Percentiles rank a stretch among this genome's conserved stretches.
These are phyloP conservation scores for Pterostichus madidus DNA, from an alignment of 2,888 invertebrate species.

Conservation along the genomic window DNA sequence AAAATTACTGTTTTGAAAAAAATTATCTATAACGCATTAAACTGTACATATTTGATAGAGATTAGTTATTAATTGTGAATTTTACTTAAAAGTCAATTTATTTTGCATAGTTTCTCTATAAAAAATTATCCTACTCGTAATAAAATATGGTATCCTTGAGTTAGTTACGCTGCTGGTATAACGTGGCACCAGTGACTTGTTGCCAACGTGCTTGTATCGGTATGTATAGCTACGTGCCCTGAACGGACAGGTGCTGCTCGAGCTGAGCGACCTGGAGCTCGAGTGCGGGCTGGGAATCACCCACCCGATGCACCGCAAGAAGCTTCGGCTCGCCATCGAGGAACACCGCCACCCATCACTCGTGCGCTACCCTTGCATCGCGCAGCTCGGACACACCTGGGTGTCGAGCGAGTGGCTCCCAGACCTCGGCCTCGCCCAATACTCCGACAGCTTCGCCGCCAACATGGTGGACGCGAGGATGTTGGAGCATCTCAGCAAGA, in stretches of 20 bases:
- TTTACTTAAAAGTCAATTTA: too few relatives aligned
- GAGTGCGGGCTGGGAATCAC: slow-evolving; percentile 94
- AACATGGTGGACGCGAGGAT: slow-evolving; percentile 96
- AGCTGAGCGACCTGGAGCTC: slow-evolving; percentile 93
- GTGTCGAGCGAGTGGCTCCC: slow-evolving; percentile 96
- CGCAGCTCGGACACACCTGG: slow-evolving; percentile 94
- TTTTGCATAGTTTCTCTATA: too few relatives aligned
- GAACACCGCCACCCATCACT: slow-evolving; percentile 93
- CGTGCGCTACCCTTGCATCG: slow-evolving; percentile 92
- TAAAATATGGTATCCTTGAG: too few relatives aligned
- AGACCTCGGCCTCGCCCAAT: slow-evolving; percentile 92
- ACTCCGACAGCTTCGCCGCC: slow-evolving; percentile 91
- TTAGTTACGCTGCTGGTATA: slow-evolving; percentile 37
- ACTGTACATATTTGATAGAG: too few relatives aligned
- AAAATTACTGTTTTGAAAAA: too few relatives aligned
- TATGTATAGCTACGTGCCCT: slow-evolving; percentile 85
- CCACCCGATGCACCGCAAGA: slow-evolving; percentile 96
- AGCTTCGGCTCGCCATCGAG: slow-evolving; percentile 94
- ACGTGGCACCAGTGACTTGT: slow-evolving; percentile 5
- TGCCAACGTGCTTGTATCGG: slow-evolving; percentile 70
- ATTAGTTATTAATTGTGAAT: too few relatives aligned
- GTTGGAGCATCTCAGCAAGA: slow-evolving; percentile 94
- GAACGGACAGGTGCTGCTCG: slow-evolving; percentile 91
- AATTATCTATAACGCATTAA: too few relatives aligned
- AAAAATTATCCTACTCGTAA: too few relatives aligned